Evolutionary conservation across 2,113 vertebrate species (phyloP).

Genomic region (Rhipidura dahli): DNA sequence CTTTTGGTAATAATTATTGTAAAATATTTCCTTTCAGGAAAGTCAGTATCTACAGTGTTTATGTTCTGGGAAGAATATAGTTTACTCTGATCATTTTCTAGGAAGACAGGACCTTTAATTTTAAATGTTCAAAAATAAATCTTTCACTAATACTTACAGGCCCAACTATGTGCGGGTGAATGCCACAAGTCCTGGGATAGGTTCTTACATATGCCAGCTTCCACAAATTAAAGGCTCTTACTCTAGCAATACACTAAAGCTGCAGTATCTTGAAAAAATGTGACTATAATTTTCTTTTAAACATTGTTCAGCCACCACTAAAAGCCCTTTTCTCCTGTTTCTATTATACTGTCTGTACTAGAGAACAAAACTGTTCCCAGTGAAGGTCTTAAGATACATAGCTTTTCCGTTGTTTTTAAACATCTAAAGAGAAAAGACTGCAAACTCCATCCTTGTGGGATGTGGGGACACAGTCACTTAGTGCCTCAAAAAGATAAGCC

Average conservation of each 20-base stretch:
- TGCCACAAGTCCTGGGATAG: background rate
- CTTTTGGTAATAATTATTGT: conserved; percentile 43
- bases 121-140: conserved; percentile 30
- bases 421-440: background rate
- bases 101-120: conserved; percentile 37
- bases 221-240: conserved; percentile 5
- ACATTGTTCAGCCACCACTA: background rate
- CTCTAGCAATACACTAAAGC: background rate
- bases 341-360: background rate
- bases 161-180: background rate
- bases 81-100: conserved; percentile 62
- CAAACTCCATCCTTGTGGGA: background rate
- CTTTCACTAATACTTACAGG: background rate
- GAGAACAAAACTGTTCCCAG: background rate
- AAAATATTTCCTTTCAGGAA: conserved; percentile 56
- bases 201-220: background rate
- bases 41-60: background rate
- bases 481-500: background rate
- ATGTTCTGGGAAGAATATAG: conserved; percentile 41
- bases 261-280: background rate
- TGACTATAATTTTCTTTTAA: background rate
- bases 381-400: background rate
- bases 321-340: background rate
- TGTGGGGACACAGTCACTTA: background rate
- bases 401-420: background rate